These are phyloP conservation scores for Albula glossodonta DNA, from an alignment of 2,113 vertebrate species.

Conservation along the genomic window DNA sequence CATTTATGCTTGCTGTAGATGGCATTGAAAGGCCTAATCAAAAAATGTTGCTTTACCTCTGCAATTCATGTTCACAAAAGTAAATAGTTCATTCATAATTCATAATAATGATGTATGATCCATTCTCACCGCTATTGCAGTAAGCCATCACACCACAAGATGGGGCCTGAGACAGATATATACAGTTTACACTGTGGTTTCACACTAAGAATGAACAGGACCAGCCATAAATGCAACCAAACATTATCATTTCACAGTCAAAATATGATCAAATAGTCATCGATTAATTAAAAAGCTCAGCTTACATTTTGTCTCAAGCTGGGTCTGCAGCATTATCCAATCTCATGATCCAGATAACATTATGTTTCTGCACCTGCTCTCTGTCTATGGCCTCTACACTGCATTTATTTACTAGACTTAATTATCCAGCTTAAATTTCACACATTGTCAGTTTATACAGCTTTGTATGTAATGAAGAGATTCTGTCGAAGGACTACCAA, in stretches of 20 bases:
- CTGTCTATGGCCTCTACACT: background rate
- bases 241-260: background rate
- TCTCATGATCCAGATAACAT: background rate
- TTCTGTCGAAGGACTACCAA: background rate
- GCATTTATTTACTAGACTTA: background rate
- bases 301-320: background rate
- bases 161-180: conserved; percentile 30
- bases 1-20: background rate
- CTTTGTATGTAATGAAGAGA: background rate
- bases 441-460: background rate
- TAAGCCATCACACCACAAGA: conserved; percentile 38
- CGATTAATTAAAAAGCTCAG: too few relatives aligned
- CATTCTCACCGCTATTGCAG: conserved; percentile 12
- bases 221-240: background rate
- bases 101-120: background rate
- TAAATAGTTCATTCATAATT: background rate
- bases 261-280: background rate
- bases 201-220: background rate
- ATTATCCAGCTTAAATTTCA: background rate
- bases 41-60: background rate
- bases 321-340: background rate
- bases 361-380: too few relatives aligned
- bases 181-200: background rate
- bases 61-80: background rate
- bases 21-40: background rate